Conservation (phyloP, 92 coral and sea anemone genomes). For the Epizoanthus ramosus region DNA sequence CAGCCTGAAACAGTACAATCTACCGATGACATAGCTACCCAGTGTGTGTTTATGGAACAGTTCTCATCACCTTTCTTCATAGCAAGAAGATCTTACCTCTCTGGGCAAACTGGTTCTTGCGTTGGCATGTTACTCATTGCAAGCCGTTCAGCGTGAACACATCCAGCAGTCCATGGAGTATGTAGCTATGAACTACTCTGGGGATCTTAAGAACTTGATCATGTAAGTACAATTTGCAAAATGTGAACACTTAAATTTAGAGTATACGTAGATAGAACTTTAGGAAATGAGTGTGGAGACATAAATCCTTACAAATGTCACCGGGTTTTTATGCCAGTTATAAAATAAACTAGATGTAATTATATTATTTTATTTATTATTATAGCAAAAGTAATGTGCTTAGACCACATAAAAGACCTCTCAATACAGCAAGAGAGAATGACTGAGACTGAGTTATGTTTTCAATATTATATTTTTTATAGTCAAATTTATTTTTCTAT, state of each 20-base stretch:
- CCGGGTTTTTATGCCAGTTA: too few species aligned
- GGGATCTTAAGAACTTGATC: slow-evolving; percentile 90
- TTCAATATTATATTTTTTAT: too few species aligned
- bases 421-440: too few species aligned
- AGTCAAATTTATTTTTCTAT: too few species aligned
- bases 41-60: neutral
- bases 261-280: too few species aligned
- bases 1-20: too few species aligned
- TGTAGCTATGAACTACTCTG: slow-evolving; percentile 92
- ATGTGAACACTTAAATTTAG: neutral
- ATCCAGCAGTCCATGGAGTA: slow-evolving; percentile 95
- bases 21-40: neutral
- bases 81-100: slow-evolving; percentile 98
- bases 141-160: slow-evolving; percentile 94
- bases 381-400: too few species aligned
- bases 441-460: too few species aligned
- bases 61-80: slow-evolving; percentile 1
- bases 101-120: slow-evolving; percentile 97
- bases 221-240: slow-evolving; percentile 61
- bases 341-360: too few species aligned
- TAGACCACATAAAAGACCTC: too few species aligned
- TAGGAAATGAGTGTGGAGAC: neutral
- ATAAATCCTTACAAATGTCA: too few species aligned
- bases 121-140: slow-evolving; percentile 92
- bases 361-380: too few species aligned